Conservation (phyloP, 2,888 invertebrate species). For the Drosophila subsilvestris region DNA sequence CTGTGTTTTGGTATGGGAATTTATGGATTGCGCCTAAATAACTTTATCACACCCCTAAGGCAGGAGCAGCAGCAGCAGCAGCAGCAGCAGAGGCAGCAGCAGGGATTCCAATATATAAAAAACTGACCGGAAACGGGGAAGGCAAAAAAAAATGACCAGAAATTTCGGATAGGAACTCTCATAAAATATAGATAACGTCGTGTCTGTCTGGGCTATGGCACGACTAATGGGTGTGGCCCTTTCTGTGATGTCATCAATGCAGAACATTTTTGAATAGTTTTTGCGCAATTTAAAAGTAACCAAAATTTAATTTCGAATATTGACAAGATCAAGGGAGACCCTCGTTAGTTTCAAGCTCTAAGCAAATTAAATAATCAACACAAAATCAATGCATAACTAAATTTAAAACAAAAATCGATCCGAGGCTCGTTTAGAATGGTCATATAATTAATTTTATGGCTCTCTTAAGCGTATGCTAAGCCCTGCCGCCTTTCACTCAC, state of each 20-base stretch:
- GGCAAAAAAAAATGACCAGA: conserved; percentile 36
- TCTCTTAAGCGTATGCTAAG: conserved; percentile 8
- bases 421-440: conserved; percentile 31
- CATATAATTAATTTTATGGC: conserved; percentile 42
- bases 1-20: conserved; percentile 62
- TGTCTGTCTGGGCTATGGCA: conserved; percentile 17
- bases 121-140: conserved; percentile 69
- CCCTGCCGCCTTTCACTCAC: conserved; percentile 28
- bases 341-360: no score
- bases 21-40: conserved; percentile 82
- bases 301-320: background rate
- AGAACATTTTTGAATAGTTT: background rate
- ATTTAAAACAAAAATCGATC: conserved; percentile 23
- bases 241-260: conserved; percentile 18
- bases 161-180: conserved; percentile 54
- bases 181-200: conserved; percentile 73
- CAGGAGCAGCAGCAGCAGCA: conserved; percentile 22
- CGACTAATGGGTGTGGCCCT: conserved; percentile 38
- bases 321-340: background rate
- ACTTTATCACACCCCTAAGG: conserved; percentile 75
- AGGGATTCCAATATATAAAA: conserved; percentile 23
- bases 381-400: conserved; percentile 16
- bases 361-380: background rate
- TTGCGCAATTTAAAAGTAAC: conserved; percentile 4
- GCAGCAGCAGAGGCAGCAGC: conserved; percentile 32